Evolutionary conservation across 2,888 invertebrate species (phyloP).

Genomic region (Thymelicus sylvestris): DNA sequence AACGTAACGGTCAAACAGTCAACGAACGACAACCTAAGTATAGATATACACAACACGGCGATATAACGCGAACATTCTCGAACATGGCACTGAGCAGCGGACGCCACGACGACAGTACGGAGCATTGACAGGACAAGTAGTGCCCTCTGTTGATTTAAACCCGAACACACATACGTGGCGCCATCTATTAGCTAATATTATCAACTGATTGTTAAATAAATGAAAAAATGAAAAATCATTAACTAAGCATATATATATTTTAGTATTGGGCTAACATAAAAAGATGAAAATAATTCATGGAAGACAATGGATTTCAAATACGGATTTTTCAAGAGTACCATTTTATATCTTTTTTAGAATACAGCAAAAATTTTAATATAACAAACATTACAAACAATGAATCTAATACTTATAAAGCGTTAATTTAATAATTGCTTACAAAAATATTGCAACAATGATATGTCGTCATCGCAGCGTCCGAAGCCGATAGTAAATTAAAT

Average conservation of each 20-base stretch:
- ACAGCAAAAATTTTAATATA: not conserved
- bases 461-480: constrained; percentile 25
- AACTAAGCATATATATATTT: too few relatives aligned
- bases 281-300: not conserved
- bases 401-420: too few relatives aligned
- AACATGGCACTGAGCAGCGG: constrained; percentile 28
- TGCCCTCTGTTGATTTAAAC: not conserved
- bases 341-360: not conserved
- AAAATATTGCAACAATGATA: not conserved
- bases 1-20: not conserved
- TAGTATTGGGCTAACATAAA: not conserved
- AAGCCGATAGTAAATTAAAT: constrained; percentile 15
- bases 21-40: constrained; percentile 7
- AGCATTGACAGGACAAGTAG: not conserved
- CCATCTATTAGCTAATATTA: not conserved
- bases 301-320: constrained; percentile 1
- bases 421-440: not conserved
- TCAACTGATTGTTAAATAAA: not conserved
- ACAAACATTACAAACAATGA: too few relatives aligned
- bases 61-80: constrained; percentile 17
- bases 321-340: not conserved
- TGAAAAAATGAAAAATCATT: too few relatives aligned
- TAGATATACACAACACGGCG: constrained; percentile 22
- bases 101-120: constrained; percentile 12
- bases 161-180: not conserved